Evolutionary conservation across 2,888 invertebrate species (phyloP), one percentile per base, ranked within the genome.

Genomic region (Quadroppia sp.): DNA sequence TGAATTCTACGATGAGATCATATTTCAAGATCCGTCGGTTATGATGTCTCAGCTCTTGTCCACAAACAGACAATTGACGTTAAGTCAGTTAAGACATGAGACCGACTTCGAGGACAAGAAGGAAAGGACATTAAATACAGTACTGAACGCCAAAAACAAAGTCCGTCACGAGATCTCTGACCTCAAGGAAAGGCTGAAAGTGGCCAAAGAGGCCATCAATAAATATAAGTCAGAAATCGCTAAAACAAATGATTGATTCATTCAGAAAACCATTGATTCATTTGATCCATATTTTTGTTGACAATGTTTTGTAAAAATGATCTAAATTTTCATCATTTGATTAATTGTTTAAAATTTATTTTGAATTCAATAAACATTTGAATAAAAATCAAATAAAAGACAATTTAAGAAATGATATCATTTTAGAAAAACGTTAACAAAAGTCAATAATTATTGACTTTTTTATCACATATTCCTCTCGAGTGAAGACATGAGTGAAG

Each of bases 1-100:
- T 0, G 97, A 98, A 83, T 91, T 89, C 76, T 98, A 96, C 80
- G 97, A 97, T 82, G 97, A 97, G 85, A 90, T 97, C 72, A 80
- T 84, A n/a, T 84, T 83, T 76, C 82, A 83, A 75, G 84, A 85
- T 45, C 85, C 85, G 1, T 82, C 84, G 13, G 79, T 81, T 0
- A 80, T 91, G 77, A 94, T 95, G 93, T 92, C 94, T 80, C 91
- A 94, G 81, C 85, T 94, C 36, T 83, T 95, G 53, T 90, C 88
- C 76, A 89, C 87, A 78, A 87, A 89, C 0, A 89, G 90, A 79
- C 90, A 89, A 1, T 83, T 92, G 28, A 79, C 81, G 1, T 85
- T 88, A 74, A 89, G 89, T 0, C 81, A 86, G 32, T 91, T 91
- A 88, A 88, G 87, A 71, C 94, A 94, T 83, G 91, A 94, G 80